phyloP scores from a whole-genome alignment of 1,140 invertebrate genomes.

The Mesaphorura yosii region DNA sequence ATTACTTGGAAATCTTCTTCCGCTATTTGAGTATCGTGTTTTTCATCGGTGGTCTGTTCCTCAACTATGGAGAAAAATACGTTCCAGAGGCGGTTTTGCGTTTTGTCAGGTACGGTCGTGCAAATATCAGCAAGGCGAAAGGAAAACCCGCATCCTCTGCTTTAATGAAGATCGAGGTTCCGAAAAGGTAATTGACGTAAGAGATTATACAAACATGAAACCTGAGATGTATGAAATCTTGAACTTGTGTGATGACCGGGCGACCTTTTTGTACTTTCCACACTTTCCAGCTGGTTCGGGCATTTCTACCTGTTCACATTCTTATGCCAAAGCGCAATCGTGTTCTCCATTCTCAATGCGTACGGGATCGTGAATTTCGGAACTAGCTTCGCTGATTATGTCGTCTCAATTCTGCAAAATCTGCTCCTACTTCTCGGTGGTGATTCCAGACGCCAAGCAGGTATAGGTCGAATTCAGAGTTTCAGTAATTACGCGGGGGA shows the following conservation, averaged over 20 bases:
- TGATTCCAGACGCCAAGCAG: conserved; percentile 1
- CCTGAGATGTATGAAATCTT: too few relatives aligned
- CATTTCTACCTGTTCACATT: conserved; percentile 20
- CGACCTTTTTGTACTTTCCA: not conserved
- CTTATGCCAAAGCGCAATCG: not conserved
- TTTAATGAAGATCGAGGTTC: conserved; percentile 14
- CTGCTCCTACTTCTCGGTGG: conserved; percentile 6
- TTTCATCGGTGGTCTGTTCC: conserved; percentile 1
- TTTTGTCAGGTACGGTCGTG: conserved; percentile 19
- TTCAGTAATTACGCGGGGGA: not conserved
- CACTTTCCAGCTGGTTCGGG: conserved; percentile 21
- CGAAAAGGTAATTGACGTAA: conserved; percentile 16
- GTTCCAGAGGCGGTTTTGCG: conserved; percentile 1
- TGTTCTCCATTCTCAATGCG: conserved; percentile 7
- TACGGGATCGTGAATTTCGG: too few relatives aligned
- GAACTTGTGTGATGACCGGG: too few relatives aligned
- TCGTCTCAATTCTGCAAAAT: too few relatives aligned
- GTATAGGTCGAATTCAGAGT: conserved; percentile 1
- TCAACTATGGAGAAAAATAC: conserved; percentile 10
- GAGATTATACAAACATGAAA: not conserved
- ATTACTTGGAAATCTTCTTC: conserved; percentile 15
- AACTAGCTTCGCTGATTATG: too few relatives aligned
- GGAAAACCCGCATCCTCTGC: conserved; percentile 3
- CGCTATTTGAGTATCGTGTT: not conserved
- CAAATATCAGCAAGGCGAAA: conserved; percentile 7